Evolutionary conservation across 1,140 invertebrate genomes (phyloP), one percentile per base, ranked within the genome.

Genomic region (Saccostrea glomerata): DNA sequence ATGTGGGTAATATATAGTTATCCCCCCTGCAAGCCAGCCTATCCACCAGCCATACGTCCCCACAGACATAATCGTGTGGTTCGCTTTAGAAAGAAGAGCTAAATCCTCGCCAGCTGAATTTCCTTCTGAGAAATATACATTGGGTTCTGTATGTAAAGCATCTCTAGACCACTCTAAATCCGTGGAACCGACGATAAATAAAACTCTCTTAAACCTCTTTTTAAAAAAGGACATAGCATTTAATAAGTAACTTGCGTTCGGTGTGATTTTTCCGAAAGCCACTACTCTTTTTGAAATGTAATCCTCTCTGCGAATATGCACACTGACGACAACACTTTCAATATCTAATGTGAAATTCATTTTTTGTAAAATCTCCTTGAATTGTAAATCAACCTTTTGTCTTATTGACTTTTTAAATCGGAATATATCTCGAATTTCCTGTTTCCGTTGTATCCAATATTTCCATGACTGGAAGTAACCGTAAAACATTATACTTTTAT

Each of bases 31-130:
- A 56, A 94, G 82, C 89, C 90, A 94, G 0, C 82, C 91, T 3
- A 91, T 86, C 92, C 92, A 93, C 93, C 93, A 94, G 13, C 93
- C 93, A 89, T 92, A 93, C 25, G 91, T 90, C 13, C 93, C 93
- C 3, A 92, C 92, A 0, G 92, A 92, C 88, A 94, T 92, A 23
- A 94, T 93, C 0, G 90, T 88, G 88, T 94, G 93, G 66, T 94
- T 91, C 82, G 92, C 92, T 17, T 87, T 12, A 12, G 89, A 84
- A 11, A 93, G 84, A 11, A 92, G 25, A 11, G 91, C 91, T 85
- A 94, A 88, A 83, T 94, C 93, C 89, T 87, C 73, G 93, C 85
- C 88, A 4, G 84, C 70, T 9, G 77, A 17, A 56, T 89, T 88
- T 15, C 82, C 84, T 15, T 56, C n/a, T 3, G 88, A 82, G 15